A percentile compares a stretch with the other conserved stretches of the same genome.
These are phyloP conservation scores for Glaucidium brasilianum DNA, from an alignment of 2,113 vertebrate genomes.

Conservation along the genomic window DNA sequence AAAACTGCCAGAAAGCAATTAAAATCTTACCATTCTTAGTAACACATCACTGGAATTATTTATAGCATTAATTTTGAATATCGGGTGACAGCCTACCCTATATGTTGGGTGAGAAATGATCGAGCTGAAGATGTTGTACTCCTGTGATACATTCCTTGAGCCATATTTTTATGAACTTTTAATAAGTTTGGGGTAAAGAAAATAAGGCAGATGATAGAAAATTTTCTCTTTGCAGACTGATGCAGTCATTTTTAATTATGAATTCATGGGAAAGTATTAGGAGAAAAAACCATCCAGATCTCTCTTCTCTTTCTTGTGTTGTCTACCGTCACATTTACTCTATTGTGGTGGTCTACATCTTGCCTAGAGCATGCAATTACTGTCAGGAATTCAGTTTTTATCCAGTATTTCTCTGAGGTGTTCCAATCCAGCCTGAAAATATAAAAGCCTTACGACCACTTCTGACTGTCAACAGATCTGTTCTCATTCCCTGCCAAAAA, in stretches of 20 bases:
- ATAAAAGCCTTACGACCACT: not conserved
- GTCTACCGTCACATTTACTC: not conserved
- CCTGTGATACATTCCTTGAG: not conserved
- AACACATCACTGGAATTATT: conserved; percentile 4
- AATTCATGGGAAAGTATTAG: not conserved
- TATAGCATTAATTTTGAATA: not conserved
- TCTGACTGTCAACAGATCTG: not conserved
- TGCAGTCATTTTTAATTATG: not conserved
- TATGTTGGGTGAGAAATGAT: not conserved
- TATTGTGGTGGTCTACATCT: not conserved
- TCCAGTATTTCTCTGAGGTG: not conserved
- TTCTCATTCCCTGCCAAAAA: not conserved
- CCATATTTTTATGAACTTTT: not conserved
- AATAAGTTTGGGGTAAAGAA: not conserved
- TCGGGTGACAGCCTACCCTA: not conserved
- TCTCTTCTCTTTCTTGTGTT: not conserved
- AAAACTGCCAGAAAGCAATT: conserved; percentile 58
- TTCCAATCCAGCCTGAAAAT: not conserved
- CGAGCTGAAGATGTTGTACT: not conserved
- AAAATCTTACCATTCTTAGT: conserved; percentile 58
- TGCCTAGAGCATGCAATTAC: not conserved
- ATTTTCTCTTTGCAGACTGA: not conserved
- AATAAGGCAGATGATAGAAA: not conserved
- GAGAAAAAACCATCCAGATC: not conserved
- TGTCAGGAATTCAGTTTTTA: not conserved